Percentiles rank a stretch among this genome's conserved stretches.
phyloP scores from a whole-genome alignment of 2,113 vertebrate genomes.

The Tympanuchus pallidicinctus region DNA sequence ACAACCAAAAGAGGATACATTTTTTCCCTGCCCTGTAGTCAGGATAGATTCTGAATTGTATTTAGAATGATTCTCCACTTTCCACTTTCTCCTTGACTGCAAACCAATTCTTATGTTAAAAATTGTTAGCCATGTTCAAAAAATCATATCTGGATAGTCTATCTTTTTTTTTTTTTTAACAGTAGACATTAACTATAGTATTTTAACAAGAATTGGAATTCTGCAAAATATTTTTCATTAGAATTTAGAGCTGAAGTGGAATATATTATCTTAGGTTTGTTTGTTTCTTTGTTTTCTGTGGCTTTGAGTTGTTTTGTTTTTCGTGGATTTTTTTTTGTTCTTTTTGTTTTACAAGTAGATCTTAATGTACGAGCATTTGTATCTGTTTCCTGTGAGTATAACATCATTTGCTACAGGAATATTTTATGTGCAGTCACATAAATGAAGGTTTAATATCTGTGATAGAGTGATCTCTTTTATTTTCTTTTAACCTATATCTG shows the following conservation, averaged over 20 bases:
- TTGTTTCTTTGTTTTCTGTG: too few species aligned
- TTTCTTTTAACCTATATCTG: neutral
- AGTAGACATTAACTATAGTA: neutral
- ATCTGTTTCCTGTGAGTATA: neutral
- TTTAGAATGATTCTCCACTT: conserved; percentile 4
- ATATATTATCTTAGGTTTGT: neutral
- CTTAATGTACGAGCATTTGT: neutral
- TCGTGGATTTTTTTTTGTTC: too few species aligned
- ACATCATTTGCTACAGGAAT: neutral
- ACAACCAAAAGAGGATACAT: neutral
- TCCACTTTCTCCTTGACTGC: neutral
- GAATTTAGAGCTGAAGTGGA: neutral
- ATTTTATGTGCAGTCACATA: neutral
- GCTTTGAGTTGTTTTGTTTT: neutral
- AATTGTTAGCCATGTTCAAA: neutral
- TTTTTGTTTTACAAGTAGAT: neutral
- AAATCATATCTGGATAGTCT: neutral
- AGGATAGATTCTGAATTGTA: neutral
- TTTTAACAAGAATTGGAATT: neutral
- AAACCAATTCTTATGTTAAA: neutral
- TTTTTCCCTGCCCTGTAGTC: neutral
- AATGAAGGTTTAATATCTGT: neutral
- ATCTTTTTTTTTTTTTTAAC: neutral
- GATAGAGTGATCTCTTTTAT: neutral
- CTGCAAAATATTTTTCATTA: neutral